Evolutionary conservation across 2,888 invertebrate species (phyloP), one percentile per base, ranked within the genome.

Genomic region (Gasteruption jaculator): DNA sequence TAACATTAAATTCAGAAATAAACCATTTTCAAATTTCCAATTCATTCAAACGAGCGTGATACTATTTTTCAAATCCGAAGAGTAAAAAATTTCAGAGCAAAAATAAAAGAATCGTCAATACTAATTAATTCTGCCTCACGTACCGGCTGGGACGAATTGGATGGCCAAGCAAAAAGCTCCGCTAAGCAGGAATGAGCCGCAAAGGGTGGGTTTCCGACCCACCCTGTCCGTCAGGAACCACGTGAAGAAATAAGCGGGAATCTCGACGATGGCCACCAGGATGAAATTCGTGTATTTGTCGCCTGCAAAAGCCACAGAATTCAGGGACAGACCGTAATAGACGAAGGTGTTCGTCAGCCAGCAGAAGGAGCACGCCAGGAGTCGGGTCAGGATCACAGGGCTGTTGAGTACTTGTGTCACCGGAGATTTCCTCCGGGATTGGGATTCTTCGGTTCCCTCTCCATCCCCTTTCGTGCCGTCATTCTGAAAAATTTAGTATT

Each of bases 311-410:
- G 83, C 76, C 3, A 86, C 86, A 0, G 88, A 82, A 68, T 86
- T 87, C 38, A 90, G 75, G 0, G 86, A 86, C 25, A 90, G 70
- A 0, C 90, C 90, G 58, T 87, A 89, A 66, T 86, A 90, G 14
- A 88, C 81, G 48, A 89, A 81, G 0, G 85, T 83, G 55, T 84
- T 82, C 0, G 86, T 82, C 11, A 86, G 79, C 87, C 87, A 88
- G 73, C 86, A 86, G 53, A 86, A 78, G n/a, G 83, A 82, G 50
- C 86, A 85, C 36, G 81, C 80, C 2, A 76, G 52, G 30, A 82
- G 69, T 22, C 83, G 73, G 0, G 73, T 56, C 45, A 80, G 62
- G 10, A 84, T 60, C 14, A 73, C 73, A 29, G 66, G 72, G 0
- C 80, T 80, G 40, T 65, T 74, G 10, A 81, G 58, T 19, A 80